Evolutionary conservation across 92 coral and sea anemone genomes (phyloP).

Genomic region (Porites rus): DNA sequence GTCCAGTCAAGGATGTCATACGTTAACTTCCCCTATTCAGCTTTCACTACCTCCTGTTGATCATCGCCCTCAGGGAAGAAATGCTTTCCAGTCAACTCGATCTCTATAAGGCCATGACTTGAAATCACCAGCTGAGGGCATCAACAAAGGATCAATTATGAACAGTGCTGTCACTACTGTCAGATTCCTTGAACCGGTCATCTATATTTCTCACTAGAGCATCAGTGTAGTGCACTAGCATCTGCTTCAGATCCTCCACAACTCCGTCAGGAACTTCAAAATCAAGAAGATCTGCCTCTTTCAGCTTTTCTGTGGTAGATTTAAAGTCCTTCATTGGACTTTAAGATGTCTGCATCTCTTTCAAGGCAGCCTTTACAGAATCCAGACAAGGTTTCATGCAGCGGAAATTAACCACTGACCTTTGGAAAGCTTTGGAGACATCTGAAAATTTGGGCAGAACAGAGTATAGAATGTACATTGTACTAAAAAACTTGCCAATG

Average conservation of each 20-base stretch:
- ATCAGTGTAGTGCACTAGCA: too few species aligned
- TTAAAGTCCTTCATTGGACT: slow-evolving; percentile 51
- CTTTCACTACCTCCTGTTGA: slow-evolving; percentile 54
- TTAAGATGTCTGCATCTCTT: slow-evolving; percentile 55
- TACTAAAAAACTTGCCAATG: slow-evolving; percentile 54
- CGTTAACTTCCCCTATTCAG: slow-evolving; percentile 61
- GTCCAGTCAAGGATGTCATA: slow-evolving; percentile 59
- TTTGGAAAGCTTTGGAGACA: slow-evolving; percentile 58
- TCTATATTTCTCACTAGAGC: too few species aligned
- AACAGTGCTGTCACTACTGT: too few species aligned
- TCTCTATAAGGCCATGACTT: slow-evolving; percentile 31
- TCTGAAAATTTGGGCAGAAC: slow-evolving; percentile 59
- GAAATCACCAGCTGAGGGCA: slow-evolving; percentile 36
- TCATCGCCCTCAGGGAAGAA: slow-evolving; percentile 47
- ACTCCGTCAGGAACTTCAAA: slow-evolving; percentile 50
- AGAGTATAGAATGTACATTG: slow-evolving; percentile 52
- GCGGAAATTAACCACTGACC: slow-evolving; percentile 43
- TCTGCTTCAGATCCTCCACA: slow-evolving; percentile 41
- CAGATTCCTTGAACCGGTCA: too few species aligned
- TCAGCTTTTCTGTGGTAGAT: slow-evolving; percentile 46
- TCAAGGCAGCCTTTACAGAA: slow-evolving; percentile 55
- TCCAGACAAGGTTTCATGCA: slow-evolving; percentile 51
- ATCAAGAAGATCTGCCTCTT: slow-evolving; percentile 32
- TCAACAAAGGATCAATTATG: neutral
- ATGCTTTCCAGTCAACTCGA: slow-evolving; percentile 53